Evolutionary conservation across 2,113 vertebrate species (phyloP), one percentile per base, ranked within the genome.

Genomic region (Phrynocephalus versicolor): DNA sequence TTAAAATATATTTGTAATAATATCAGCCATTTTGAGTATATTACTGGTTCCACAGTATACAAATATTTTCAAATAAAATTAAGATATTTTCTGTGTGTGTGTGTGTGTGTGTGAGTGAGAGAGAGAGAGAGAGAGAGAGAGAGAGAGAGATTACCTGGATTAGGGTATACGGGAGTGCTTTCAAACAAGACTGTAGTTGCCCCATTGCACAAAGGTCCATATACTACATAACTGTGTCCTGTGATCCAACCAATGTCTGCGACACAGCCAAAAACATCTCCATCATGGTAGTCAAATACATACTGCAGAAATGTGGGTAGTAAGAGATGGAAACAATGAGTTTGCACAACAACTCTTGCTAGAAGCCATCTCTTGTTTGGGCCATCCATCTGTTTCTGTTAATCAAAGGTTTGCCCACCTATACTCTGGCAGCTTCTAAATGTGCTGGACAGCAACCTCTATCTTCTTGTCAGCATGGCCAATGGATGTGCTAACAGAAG

Each of bases 191-290:
- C 96, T 0, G 96, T 97, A 78, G 97, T 97, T 14, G 94, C 96
- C 3, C 97, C 97, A 1, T 98, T 97, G 86, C 96, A 97, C 85
- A 97, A 94, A 0, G 97, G 97, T 4, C 97, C 96, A 0, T 97
- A 98, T 33, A 97, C 95, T 18, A 88, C 90, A 5, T 98, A 97
- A 64, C 96, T 97, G 90, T 98, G 97, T 76, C 97, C 97, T 0
- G 97, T 98, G 83, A 98, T 97, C 97, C 97, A 98, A 71, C 97
- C 96, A 0, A 97, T 97, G 73, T 98, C 97, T 3, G 97, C 97
- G 89, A 97, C 85, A 0, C 97, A 96, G 92, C 97, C 96, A 33
- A 97, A 98, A 89, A 97, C 82, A 19, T 97, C 97, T 21, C 96
- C 95, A 25, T 97, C 97, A 2, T 95, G 93, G 92, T 97, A 97